A percentile compares a stretch with the other conserved stretches of the same genome.
phyloP scores from a whole-genome alignment of 1,140 invertebrate species.

The Papilio dardanus region DNA sequence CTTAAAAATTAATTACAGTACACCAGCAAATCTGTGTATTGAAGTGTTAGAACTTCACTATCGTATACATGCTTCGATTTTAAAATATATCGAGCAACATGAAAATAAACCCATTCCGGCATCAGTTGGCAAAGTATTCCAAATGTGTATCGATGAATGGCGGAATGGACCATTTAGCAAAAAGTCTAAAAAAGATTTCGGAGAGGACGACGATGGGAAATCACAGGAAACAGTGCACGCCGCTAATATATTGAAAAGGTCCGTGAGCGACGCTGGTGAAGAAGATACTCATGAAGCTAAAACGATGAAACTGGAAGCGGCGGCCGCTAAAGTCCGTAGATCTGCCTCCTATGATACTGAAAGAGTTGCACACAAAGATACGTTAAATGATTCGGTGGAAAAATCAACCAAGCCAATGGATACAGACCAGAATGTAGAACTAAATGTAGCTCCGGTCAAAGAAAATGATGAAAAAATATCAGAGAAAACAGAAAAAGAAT shows the following conservation, averaged over 20 bases:
- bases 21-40: conserved; percentile 91
- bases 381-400: conserved; percentile 22
- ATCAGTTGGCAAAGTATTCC: conserved; percentile 76
- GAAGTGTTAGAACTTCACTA: conserved; percentile 95
- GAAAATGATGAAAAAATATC: conserved; percentile 33
- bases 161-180: conserved; percentile 70
- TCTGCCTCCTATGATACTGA: conserved; percentile 76
- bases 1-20: conserved; percentile 92
- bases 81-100: conserved; percentile 92
- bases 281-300: conserved; percentile 71
- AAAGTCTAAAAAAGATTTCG: conserved; percentile 68
- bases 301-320: conserved; percentile 69
- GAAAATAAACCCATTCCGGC: conserved; percentile 78
- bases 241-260: conserved; percentile 75
- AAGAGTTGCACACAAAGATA: conserved; percentile 55
- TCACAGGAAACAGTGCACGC: conserved; percentile 62
- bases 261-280: conserved; percentile 74
- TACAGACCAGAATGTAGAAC: conserved; percentile 28
- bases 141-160: conserved; percentile 72
- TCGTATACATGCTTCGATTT: conserved; percentile 91
- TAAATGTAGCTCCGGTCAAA: conserved; percentile 27
- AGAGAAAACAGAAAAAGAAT: conserved; percentile 27
- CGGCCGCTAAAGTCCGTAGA: conserved; percentile 73
- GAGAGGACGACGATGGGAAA: conserved; percentile 54
- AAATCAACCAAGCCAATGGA: conserved; percentile 33